Evolutionary conservation across 53 echinoderm and acorn worm genomes (phyloP).

Genomic region (Stichopus horrens): DNA sequence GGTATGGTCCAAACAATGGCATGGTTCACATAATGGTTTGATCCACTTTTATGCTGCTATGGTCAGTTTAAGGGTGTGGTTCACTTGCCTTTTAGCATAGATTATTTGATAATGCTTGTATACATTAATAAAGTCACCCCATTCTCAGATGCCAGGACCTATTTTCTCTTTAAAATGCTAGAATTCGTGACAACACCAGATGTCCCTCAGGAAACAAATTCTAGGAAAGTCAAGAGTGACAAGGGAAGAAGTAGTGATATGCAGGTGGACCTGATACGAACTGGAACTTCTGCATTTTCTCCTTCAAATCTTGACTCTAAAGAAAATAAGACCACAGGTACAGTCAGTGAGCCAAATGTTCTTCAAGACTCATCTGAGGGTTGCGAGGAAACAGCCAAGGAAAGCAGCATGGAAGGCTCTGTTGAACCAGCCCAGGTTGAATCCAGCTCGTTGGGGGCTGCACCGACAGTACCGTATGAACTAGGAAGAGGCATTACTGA

Average conservation of each 20-base stretch:
- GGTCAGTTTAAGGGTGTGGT: no score
- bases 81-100: no score
- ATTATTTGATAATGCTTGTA: no score
- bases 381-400: not conserved
- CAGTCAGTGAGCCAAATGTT: no score
- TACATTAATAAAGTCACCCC: no score
- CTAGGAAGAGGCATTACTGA: not conserved
- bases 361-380: not conserved
- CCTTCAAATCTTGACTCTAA: not conserved
- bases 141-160: no score
- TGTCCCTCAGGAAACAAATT: not conserved
- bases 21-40: no score
- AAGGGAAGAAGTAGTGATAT: not conserved
- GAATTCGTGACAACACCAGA: not conserved
- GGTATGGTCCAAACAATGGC: no score
- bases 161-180: no score
- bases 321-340: not conserved
- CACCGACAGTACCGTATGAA: constrained; percentile 25
- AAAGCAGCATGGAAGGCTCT: not conserved
- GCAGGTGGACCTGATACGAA: not conserved
- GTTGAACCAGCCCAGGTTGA: not conserved
- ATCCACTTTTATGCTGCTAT: no score
- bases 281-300: not conserved
- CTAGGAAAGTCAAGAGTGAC: not conserved
- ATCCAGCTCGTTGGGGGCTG: no score